Evolutionary conservation across 1,140 invertebrate genomes (phyloP).

Genomic region (Cydia strobilella): DNA sequence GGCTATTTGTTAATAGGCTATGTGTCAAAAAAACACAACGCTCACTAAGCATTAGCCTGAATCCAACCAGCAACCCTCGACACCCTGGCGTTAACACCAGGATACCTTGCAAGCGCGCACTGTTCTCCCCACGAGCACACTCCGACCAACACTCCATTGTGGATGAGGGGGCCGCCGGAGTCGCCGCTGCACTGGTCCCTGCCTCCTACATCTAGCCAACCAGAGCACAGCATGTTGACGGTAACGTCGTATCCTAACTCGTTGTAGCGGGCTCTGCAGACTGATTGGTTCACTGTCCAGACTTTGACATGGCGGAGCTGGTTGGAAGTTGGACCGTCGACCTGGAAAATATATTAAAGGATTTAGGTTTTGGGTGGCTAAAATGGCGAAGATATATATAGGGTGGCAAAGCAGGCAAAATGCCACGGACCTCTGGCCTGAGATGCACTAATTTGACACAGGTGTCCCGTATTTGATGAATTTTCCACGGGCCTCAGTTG

Average conservation of each 20-base stretch:
- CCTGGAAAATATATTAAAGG: slow-evolving; percentile 36
- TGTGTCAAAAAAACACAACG: neutral
- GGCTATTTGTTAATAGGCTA: neutral
- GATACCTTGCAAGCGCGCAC: slow-evolving; percentile 75
- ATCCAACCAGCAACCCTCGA: slow-evolving; percentile 43
- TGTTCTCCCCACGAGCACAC: slow-evolving; percentile 80
- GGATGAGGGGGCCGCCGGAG: slow-evolving; percentile 39
- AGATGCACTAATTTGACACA: too few species aligned
- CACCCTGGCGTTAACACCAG: slow-evolving; percentile 77
- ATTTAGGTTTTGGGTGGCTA: too few species aligned
- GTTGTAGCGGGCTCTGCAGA: slow-evolving; percentile 42
- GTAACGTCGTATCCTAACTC: slow-evolving; percentile 21
- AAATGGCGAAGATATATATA: too few species aligned
- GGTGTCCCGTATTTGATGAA: too few species aligned
- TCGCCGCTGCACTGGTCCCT: slow-evolving; percentile 40
- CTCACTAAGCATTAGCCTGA: slow-evolving; percentile 36
- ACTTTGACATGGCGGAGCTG: slow-evolving; percentile 49
- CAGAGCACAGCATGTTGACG: slow-evolving; percentile 47
- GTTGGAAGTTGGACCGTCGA: slow-evolving; percentile 37
- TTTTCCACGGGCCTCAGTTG: too few species aligned
- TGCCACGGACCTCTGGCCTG: too few species aligned
- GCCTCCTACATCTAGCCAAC: slow-evolving; percentile 38
- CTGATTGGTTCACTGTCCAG: slow-evolving; percentile 43
- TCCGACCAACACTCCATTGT: slow-evolving; percentile 57
- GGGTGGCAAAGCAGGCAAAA: neutral